Percentiles rank a stretch among this genome's conserved stretches.
These are phyloP conservation scores for Emberiza fucata DNA, from an alignment of 2,113 vertebrate genomes.

Conservation along the genomic window DNA sequence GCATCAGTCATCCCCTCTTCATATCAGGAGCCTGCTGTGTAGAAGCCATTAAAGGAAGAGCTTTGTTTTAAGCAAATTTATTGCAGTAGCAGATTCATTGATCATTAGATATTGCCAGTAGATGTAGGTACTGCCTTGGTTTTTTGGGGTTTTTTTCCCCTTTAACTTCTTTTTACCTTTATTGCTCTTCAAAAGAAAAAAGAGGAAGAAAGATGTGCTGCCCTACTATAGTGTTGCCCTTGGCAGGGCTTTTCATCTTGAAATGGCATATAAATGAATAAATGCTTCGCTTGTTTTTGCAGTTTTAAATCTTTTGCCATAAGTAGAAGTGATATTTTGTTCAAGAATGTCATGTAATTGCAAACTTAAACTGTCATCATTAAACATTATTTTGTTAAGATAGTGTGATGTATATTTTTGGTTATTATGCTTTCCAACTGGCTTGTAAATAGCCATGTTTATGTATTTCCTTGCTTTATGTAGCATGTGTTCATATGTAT, in stretches of 20 bases:
- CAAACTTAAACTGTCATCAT: slow-evolving; percentile 53
- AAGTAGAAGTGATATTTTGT: slow-evolving; percentile 47
- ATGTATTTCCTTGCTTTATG: slow-evolving; percentile 36
- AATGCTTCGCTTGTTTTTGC: slow-evolving; percentile 39
- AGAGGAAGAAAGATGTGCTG: not conserved
- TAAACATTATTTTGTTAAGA: slow-evolving; percentile 58
- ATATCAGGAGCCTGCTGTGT: slow-evolving; percentile 18
- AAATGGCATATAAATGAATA: slow-evolving; percentile 52
- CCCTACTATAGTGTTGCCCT: slow-evolving; percentile 31
- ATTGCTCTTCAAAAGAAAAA: not conserved
- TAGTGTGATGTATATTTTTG: slow-evolving; percentile 36
- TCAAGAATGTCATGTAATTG: slow-evolving; percentile 42
- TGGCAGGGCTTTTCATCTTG: slow-evolving; percentile 48
- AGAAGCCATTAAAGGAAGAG: slow-evolving; percentile 24
- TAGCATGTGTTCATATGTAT: slow-evolving; percentile 21
- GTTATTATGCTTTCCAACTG: slow-evolving; percentile 19
- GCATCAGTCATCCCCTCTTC: slow-evolving; percentile 23
- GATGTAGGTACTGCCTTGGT: not conserved
- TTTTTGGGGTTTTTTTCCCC: not conserved
- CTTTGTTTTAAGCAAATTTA: slow-evolving; percentile 34
- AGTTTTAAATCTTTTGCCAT: slow-evolving; percentile 44
- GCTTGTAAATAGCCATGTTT: slow-evolving; percentile 42
- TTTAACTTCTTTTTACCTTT: slow-evolving; percentile 19
- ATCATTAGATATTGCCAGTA: slow-evolving; percentile 22
- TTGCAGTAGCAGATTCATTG: slow-evolving; percentile 7